Base-by-base conservation (phyloP, 2,797 vertebrate genomes). In the Pitangus sulphuratus region DNA sequence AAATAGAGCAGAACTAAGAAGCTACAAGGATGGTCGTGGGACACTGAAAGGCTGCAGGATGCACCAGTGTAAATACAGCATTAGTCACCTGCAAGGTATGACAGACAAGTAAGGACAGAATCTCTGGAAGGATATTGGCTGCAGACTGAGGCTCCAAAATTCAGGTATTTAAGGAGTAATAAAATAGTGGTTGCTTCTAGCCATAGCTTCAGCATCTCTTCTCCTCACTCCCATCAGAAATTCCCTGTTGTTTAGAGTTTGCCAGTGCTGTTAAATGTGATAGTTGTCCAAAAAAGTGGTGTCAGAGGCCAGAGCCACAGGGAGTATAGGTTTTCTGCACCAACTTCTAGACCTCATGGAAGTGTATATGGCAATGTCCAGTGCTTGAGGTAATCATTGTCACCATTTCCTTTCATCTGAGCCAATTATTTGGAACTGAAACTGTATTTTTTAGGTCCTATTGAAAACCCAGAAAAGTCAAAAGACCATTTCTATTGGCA, bases 1-100 rank as follows among this genome's bases (percentile, higher is more conserved):
- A 84, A 90, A 81, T 8, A 84, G 69, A 88, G 60, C 90, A 88
- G 83, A 88, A 84, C 31, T 30, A 84, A 96, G 85, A 80, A 88
- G 15, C 20, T 80, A 13, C 26, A 40, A 68, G 45, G 28, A 42
- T 42, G 48, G 69, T 48, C 0, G 0, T 68, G 65, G 57, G 54
- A 72, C 15, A 26, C 0, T 4, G 69, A 57, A 68, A 39, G 17
- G 18, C 60, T 90, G 72, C 61, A 42, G 42, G 12, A 25, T 15
- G 26, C 17, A 25, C 13, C 19, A 17, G 22, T 3, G 2, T 35
- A 50, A 82, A 74, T n/a, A 56, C 16, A 69, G 24, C 33, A 88
- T 37, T 69, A 56, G 19, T 22, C 45, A 42, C 22, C 31, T 74
- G 47, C 31, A 28, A 33, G n/a, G 31, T 47, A 17, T 22, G 40